Evolutionary conservation across 2,797 vertebrate genomes (phyloP).

Genomic region (Spinus olivaceus): DNA sequence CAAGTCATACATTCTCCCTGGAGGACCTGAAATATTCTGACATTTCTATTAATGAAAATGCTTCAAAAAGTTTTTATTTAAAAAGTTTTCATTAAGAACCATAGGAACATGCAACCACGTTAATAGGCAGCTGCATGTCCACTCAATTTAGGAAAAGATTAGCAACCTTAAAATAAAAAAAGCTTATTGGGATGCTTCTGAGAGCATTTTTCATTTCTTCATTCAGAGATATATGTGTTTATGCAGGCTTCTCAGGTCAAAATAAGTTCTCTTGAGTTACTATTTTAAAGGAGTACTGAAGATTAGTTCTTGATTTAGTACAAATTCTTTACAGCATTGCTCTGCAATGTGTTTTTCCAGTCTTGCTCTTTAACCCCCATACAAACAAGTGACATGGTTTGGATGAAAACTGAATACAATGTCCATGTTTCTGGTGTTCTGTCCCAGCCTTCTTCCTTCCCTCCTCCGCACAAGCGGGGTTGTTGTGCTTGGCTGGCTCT

Average conservation of each 20-base stretch:
- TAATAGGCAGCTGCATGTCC: not conserved
- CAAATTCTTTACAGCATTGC: not conserved
- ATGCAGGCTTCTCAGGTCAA: not conserved
- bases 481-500: conserved; percentile 33
- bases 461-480: fast-evolving
- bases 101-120: not conserved
- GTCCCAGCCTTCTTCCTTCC: not conserved
- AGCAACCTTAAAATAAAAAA: not conserved
- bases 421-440: not conserved
- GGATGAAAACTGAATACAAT: not conserved
- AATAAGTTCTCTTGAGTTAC: not conserved
- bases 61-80: not conserved
- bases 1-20: not conserved
- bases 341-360: not conserved
- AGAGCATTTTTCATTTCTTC: not conserved
- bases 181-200: not conserved
- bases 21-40: conserved; percentile 16
- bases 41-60: not conserved
- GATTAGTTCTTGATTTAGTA: not conserved
- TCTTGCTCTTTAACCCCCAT: not conserved
- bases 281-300: not conserved
- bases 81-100: not conserved
- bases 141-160: not conserved
- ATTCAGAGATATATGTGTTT: not conserved
- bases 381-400: not conserved